These are phyloP conservation scores for Dryobota labecula DNA, from an alignment of 2,888 invertebrate genomes.

Conservation along the genomic window DNA sequence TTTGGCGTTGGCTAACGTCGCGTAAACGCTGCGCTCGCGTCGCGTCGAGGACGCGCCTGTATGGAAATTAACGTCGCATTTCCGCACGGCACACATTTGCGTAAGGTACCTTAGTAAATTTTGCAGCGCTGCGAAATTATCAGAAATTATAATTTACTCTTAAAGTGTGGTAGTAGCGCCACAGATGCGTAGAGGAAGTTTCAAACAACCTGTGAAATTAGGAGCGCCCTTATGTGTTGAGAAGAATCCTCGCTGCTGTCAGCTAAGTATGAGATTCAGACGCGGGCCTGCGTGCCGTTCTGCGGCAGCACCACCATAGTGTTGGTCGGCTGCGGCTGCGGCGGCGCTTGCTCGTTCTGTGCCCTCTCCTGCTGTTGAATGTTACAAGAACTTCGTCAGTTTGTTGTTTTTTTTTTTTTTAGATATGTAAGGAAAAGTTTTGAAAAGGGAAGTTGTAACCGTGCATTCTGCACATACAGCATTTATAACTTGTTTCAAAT, in stretches of 20 bases:
- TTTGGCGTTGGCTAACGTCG: neutral
- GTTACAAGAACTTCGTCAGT: neutral
- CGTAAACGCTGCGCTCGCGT: too few relatives aligned
- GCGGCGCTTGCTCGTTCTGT: constrained; percentile 67
- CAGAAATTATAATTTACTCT: neutral
- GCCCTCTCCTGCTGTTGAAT: constrained; percentile 56
- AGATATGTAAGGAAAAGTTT: neutral
- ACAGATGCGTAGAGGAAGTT: neutral
- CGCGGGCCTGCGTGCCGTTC: constrained; percentile 78
- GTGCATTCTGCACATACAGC: too few relatives aligned
- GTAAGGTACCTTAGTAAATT: neutral
- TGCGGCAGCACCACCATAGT: constrained; percentile 83
- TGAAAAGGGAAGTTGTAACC: neutral
- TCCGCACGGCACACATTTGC: neutral
- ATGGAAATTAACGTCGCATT: neutral
- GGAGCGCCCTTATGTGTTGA: constrained; percentile 27
- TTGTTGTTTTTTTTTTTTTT: neutral
- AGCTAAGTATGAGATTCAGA: constrained; percentile 77
- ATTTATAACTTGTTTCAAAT: too few relatives aligned
- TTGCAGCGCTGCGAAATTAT: neutral
- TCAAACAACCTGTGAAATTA: constrained; percentile 21
- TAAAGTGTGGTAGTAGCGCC: neutral
- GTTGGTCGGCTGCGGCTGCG: constrained; percentile 64
- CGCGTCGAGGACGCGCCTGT: too few relatives aligned
- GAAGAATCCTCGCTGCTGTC: constrained; percentile 63